Percentiles rank a stretch among this genome's conserved stretches.
Evolutionary conservation across 2,888 invertebrate species (phyloP).

Genomic region (Glaucopsyche alexis): DNA sequence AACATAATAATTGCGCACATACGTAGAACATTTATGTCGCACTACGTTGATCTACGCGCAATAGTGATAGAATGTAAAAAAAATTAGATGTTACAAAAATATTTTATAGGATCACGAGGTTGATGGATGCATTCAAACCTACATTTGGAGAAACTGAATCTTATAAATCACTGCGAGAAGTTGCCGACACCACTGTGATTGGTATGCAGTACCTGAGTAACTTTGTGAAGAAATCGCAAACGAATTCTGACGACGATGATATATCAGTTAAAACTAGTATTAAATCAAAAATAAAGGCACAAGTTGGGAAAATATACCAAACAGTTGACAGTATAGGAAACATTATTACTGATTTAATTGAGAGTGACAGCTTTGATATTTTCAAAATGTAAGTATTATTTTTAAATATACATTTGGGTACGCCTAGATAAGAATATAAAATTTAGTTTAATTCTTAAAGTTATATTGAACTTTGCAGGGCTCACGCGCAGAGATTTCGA

Average conservation of each 20-base stretch:
- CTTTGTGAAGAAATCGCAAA: conserved; percentile 44
- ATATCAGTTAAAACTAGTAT: conserved; percentile 32
- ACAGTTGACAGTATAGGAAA: conserved; percentile 50
- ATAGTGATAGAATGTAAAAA: no score
- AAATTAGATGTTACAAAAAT: not conserved
- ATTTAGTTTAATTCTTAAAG: conserved; percentile 6
- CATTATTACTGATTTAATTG: conserved; percentile 45
- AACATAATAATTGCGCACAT: no score
- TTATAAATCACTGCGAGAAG: conserved; percentile 54
- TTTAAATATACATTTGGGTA: not conserved
- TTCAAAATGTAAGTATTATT: conserved; percentile 64
- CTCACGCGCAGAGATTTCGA: conserved; percentile 8
- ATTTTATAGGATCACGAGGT: conserved; percentile 58
- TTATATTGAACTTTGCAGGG: conserved; percentile 22
- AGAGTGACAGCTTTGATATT: conserved; percentile 46
- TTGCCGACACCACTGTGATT: conserved; percentile 51
- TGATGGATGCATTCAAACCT: conserved; percentile 62
- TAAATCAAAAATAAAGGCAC: conserved; percentile 38
- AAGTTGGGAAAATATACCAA: conserved; percentile 42
- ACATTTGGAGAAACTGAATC: conserved; percentile 63
- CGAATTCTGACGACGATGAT: not conserved
- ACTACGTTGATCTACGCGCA: no score
- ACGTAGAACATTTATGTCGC: no score
- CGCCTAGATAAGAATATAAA: not conserved
- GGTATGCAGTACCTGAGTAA: conserved; percentile 58